A percentile compares a stretch with the other conserved stretches of the same genome.
phyloP scores from a whole-genome alignment of 2,888 invertebrate species.

The Laothoe populi region DNA sequence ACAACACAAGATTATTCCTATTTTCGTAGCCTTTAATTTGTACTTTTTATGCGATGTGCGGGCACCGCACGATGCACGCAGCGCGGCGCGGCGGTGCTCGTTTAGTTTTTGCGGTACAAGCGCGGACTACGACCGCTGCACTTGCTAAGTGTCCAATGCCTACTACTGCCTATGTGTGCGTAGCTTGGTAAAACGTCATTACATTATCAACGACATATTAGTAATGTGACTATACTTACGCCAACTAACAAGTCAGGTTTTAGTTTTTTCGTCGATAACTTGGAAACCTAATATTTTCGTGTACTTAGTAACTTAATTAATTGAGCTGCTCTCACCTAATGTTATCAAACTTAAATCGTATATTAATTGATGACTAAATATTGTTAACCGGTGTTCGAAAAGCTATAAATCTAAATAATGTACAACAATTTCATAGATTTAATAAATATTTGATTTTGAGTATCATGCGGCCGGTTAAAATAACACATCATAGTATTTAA shows the following conservation, averaged over 20 bases:
- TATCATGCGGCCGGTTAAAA: neutral
- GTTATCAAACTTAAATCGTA: too few relatives aligned
- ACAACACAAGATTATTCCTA: slow-evolving; percentile 5
- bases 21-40: slow-evolving; percentile 22
- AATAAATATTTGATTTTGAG: neutral
- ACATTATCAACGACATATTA: slow-evolving; percentile 11
- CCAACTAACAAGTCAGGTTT: neutral
- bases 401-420: too few relatives aligned
- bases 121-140: too few relatives aligned
- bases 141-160: neutral
- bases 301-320: too few relatives aligned
- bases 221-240: neutral
- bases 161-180: slow-evolving; percentile 1
- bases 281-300: neutral
- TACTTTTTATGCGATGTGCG: neutral
- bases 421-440: too few relatives aligned
- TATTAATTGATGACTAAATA: too few relatives aligned
- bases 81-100: neutral
- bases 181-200: slow-evolving; percentile 1
- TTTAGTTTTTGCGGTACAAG: slow-evolving; percentile 10
- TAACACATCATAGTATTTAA: neutral
- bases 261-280: neutral
- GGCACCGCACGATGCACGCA: neutral
- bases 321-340: too few relatives aligned
- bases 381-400: too few relatives aligned